A percentile compares a stretch with the other conserved stretches of the same genome.
These are phyloP conservation scores for Pseudomyrmex gracilis DNA, from an alignment of 1,140 invertebrate genomes.

Conservation along the genomic window DNA sequence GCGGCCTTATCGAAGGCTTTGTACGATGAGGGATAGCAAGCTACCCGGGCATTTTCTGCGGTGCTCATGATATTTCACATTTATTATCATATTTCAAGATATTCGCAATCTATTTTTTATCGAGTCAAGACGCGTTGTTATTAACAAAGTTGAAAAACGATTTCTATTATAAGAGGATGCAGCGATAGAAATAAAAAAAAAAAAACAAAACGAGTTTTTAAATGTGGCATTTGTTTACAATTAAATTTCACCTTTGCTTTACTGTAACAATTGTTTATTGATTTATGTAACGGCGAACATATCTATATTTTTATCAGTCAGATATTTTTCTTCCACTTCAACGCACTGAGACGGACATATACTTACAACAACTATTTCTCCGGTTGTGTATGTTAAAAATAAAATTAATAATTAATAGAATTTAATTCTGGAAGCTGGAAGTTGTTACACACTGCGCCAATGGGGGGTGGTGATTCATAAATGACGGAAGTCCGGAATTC, in stretches of 20 bases:
- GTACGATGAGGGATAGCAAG: conserved; percentile 81
- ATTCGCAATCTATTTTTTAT: conserved; percentile 79
- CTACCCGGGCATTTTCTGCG: conserved; percentile 78
- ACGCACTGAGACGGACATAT: conserved; percentile 9
- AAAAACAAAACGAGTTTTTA: not conserved
- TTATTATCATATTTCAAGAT: conserved; percentile 82
- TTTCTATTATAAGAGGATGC: not conserved
- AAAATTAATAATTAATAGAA: conserved; percentile 47
- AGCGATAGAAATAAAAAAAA: not conserved
- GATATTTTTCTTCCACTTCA: not conserved
- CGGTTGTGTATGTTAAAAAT: not conserved
- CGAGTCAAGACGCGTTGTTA: conserved; percentile 56
- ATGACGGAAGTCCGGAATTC: conserved; percentile 69
- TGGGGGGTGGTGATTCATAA: conserved; percentile 66
- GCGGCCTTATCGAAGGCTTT: conserved; percentile 83
- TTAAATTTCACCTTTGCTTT: not conserved
- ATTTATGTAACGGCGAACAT: not conserved
- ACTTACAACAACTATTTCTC: conserved; percentile 35
- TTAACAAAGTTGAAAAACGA: conserved; percentile 59
- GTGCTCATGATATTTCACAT: conserved; percentile 80
- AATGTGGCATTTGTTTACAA: not conserved
- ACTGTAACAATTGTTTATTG: conserved; percentile 28
- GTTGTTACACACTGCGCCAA: conserved; percentile 52
- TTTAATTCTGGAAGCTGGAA: conserved; percentile 69
- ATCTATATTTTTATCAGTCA: not conserved